A percentile compares a stretch with the other conserved stretches of the same genome.
These are phyloP conservation scores for Rhinogobius similis DNA, from an alignment of 2,113 vertebrate species.

Conservation along the genomic window DNA sequence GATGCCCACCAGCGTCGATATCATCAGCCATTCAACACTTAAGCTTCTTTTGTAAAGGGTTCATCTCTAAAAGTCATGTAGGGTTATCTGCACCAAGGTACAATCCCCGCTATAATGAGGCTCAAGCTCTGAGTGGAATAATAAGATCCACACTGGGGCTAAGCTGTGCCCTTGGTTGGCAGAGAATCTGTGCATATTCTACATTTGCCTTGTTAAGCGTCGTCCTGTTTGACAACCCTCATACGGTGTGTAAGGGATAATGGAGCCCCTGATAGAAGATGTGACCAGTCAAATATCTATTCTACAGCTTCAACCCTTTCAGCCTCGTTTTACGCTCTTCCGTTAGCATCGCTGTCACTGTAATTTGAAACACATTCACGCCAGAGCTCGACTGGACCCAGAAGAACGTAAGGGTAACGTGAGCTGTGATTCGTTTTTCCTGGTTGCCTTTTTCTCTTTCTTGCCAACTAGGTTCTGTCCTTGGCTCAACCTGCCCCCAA, in stretches of 20 bases:
- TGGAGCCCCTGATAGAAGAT: constrained; percentile 13
- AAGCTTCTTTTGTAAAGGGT: constrained; percentile 42
- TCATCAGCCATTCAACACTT: constrained; percentile 38
- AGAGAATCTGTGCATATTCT: constrained; percentile 23
- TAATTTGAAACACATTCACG: constrained; percentile 41
- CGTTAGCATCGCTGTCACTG: constrained; percentile 28
- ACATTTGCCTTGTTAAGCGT: constrained; percentile 36
- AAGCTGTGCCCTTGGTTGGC: constrained; percentile 46
- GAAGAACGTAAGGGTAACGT: constrained; percentile 24
- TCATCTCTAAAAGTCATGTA: constrained; percentile 56
- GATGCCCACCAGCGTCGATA: constrained; percentile 29
- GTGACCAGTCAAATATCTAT: constrained; percentile 5
- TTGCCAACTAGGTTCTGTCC: constrained; percentile 61
- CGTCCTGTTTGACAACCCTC: constrained; percentile 38
- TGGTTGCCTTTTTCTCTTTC: constrained; percentile 16
- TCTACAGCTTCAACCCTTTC: constrained; percentile 11
- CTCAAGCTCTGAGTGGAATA: constrained; percentile 52
- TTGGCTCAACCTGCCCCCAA: constrained; percentile 75
- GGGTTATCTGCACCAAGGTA: constrained; percentile 65
- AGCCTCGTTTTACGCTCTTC: constrained; percentile 17
- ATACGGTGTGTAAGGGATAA: constrained; percentile 13
- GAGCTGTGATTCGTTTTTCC: constrained; percentile 29
- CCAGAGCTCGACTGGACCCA: constrained; percentile 22
- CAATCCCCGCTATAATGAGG: constrained; percentile 60
- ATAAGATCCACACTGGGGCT: constrained; percentile 34